Evolutionary conservation across 1,140 invertebrate genomes (phyloP).

Genomic region (Pemphigus obesinymphae): DNA sequence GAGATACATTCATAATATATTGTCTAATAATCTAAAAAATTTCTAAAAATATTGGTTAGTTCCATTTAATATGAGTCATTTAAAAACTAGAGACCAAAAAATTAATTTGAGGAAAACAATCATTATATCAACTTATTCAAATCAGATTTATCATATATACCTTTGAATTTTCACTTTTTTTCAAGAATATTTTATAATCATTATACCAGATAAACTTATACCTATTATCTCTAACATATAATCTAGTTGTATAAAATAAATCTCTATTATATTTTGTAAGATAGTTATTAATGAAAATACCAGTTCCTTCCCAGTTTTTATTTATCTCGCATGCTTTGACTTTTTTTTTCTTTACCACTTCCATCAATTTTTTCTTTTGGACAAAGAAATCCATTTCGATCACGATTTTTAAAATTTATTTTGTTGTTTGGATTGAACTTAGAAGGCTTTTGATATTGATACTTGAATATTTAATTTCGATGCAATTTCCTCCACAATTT

Average conservation of each 20-base stretch:
- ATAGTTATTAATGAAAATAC: conserved; percentile 1
- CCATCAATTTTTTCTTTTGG: neutral
- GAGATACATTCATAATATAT: neutral
- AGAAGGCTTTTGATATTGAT: too few species aligned
- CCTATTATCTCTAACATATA: too few species aligned
- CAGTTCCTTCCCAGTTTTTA: neutral
- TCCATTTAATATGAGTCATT: too few species aligned
- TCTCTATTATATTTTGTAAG: neutral
- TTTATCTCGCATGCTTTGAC: neutral
- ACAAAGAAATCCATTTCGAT: neutral
- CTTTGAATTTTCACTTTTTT: neutral
- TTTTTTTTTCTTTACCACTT: neutral
- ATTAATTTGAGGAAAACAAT: too few species aligned
- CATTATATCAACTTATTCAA: too few species aligned
- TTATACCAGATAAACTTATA: too few species aligned
- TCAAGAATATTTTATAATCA: too few species aligned
- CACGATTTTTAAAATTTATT: too few species aligned
- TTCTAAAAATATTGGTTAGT: too few species aligned
- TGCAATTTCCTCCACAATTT: conserved; percentile 5
- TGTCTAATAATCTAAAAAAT: neutral
- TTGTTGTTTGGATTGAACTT: too few species aligned
- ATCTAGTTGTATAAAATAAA: neutral
- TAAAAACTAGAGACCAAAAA: too few species aligned
- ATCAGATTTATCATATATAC: neutral
- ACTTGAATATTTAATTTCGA: too few species aligned